Base-by-base conservation (phyloP, 2,888 invertebrate genomes). In the Drosophila falleni region DNA sequence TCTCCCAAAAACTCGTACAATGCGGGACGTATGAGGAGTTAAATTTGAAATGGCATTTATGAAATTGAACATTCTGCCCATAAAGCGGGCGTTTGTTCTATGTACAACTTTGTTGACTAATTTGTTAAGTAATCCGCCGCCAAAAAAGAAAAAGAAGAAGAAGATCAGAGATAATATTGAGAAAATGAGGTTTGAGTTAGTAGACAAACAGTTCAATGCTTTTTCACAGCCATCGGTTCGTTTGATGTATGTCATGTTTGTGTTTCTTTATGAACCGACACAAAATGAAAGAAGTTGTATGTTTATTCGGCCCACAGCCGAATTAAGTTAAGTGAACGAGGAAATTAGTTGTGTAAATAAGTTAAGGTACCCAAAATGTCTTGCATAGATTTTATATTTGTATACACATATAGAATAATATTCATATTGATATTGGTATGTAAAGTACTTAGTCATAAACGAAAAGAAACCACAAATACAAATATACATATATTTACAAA, bases 31-130 rank as follows among this genome's bases (percentile, higher is more conserved):
- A 23, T 13, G 5, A 13, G 4, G 29, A 29, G 29, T 29, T 8
- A 29, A 6, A 29, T 29, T 8, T 29, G 5, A 33, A 65, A 16
- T 8, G 26, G 46, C 23, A 26, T 42, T 13, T 23, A 13, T 19
- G 41, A 54, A 41, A 53, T 44, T 35, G 33, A 46, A 59, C n/a
- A 23, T 13, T 46, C 33, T 56, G 58, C 11, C 39, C 13, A 44
- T 44, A 50, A 37, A 76, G 50, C 54, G 53, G 47, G 54, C 63
- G 73, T 80, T 80, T 80, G 86, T 79, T 88, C 82, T 79, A 70
- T 78, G 82, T 74, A 79, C 81, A 81, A 83, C 87, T 76, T 85
- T 90, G 90, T 90, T 87, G 88, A 89, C 81, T 89, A 90, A 80
- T 88, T 87, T 84, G 80, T 87, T 87, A 87, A 87, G 87, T 76